Evolutionary conservation across 2,888 invertebrate species (phyloP), one percentile per base, ranked within the genome.

Genomic region (Tenodera sinensis): DNA sequence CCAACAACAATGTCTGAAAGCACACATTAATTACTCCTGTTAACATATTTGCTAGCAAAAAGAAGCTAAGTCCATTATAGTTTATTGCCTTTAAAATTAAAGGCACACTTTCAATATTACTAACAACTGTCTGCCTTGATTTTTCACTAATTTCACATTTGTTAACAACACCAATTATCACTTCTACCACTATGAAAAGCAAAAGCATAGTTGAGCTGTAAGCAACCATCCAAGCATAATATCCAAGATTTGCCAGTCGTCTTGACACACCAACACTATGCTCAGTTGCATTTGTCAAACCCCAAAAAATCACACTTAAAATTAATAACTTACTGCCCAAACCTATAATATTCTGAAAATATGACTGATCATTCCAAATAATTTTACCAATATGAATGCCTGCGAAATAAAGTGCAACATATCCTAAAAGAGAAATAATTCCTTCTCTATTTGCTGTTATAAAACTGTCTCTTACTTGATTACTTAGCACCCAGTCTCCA

Each of bases 361-460:
- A 34, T 12, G 83, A 83, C 12, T 30, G 91, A 90, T 95, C 93
- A 47, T 95, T 93, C 30, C 54, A 34, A n/a, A 87, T n/a, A 14
- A 15, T 27, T 83, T 83, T 81, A 30, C 96, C 96, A 88, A 97
- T 92, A 91, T 95, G 94, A 88, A 96, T 95, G 42, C 97, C 96
- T 91, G 96, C 94, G 89, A 98, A 94, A 93, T 98, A 98, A 8
- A 99, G 93, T 0, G 97, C 95, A 0, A 98, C 94, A 93, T 98
- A 99, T 1, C 99, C 99, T 0, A 97, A 94, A 82, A 96, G 94
- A 0, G 99, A 98, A 30, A 96, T 95, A 83, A 99, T 93, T 0
- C 99, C 99, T 94, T 99, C 99, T 89, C 97, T 95, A 93, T 99
- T 99, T 0, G 98, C 97, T 84, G 95, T 94, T 8, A 98, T 91